A percentile compares a stretch with the other conserved stretches of the same genome.
Evolutionary conservation across 2,113 vertebrate genomes (phyloP).

Genomic region (Glaucomys volans): DNA sequence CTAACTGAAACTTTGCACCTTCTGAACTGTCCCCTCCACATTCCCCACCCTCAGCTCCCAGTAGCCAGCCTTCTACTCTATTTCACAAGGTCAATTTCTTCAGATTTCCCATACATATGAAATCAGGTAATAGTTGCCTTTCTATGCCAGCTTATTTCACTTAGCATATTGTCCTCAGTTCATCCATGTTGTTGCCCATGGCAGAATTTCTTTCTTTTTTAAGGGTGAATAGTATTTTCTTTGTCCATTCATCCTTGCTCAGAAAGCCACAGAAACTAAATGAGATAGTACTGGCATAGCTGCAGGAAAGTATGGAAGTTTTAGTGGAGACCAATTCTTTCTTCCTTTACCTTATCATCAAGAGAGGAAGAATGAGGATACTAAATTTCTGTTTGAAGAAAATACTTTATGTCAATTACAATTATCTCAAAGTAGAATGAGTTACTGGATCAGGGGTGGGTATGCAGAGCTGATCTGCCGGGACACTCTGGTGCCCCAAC

Average conservation of each 20-base stretch:
- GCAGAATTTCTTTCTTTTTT: neutral
- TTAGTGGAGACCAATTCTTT: neutral
- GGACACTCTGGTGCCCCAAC: neutral
- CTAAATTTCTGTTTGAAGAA: neutral
- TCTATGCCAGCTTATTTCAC: neutral
- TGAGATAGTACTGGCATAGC: neutral
- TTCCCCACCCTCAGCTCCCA: too few species aligned
- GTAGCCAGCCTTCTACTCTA: neutral
- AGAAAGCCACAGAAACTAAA: constrained; percentile 29
- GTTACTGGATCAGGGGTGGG: neutral
- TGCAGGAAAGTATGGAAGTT: neutral
- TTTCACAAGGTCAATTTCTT: neutral
- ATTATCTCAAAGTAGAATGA: neutral
- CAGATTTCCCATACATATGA: neutral
- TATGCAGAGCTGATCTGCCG: neutral
- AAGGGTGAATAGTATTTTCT: neutral
- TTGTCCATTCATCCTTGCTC: neutral
- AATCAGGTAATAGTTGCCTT: neutral
- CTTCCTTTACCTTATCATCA: neutral
- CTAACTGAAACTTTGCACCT: neutral
- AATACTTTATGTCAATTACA: neutral
- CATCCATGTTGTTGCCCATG: too few species aligned
- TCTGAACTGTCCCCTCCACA: neutral
- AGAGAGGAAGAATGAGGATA: neutral
- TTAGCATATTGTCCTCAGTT: neutral